phyloP scores from a whole-genome alignment of 2,113 vertebrate genomes.

The Pseudonaja textilis region DNA sequence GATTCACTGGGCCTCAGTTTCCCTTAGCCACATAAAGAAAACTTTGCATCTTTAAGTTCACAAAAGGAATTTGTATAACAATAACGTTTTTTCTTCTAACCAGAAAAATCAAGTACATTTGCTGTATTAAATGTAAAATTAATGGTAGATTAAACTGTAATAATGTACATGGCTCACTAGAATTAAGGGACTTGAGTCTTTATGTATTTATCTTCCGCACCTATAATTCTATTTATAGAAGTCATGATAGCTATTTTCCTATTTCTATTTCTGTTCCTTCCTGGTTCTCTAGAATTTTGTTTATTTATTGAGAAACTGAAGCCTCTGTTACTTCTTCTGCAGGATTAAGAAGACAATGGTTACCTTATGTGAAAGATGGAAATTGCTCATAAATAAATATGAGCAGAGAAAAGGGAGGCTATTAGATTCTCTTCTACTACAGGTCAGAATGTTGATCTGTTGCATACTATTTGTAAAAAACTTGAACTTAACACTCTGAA shows the following conservation, averaged over 20 bases:
- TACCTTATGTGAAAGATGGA: conserved; percentile 63
- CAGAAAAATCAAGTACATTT: background rate
- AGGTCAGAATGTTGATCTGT: conserved; percentile 68
- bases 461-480: background rate
- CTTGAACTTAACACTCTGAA: background rate
- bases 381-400: conserved; percentile 69
- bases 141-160: background rate
- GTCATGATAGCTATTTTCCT: background rate
- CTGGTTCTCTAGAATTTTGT: background rate
- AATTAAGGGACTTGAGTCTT: background rate
- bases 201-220: background rate
- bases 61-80: background rate
- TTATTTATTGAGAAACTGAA: background rate
- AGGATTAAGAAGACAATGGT: conserved; percentile 76
- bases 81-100: background rate
- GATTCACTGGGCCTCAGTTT: background rate
- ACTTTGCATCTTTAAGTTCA: background rate
- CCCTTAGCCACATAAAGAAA: background rate
- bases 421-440: conserved; percentile 76
- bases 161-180: background rate
- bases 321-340: conserved; percentile 25
- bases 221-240: background rate
- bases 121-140: background rate
- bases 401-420: conserved; percentile 68
- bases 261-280: background rate